Percentiles rank a stretch among this genome's conserved stretches.
Evolutionary conservation across 2,113 vertebrate genomes (phyloP).

Genomic region (Meriones unguiculatus): DNA sequence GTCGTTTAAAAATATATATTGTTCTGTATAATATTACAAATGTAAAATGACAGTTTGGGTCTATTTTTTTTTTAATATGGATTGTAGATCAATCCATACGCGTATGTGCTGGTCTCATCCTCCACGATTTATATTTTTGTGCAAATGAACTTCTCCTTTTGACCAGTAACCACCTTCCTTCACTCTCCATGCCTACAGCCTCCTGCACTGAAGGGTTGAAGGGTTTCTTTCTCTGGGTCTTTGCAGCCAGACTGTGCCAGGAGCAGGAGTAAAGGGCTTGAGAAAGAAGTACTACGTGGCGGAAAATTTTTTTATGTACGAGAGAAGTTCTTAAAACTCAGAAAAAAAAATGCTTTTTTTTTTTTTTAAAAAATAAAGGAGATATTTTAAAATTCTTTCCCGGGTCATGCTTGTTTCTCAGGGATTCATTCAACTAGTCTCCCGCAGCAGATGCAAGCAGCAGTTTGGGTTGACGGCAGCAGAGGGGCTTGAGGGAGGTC

Average conservation of each 20-base stretch:
- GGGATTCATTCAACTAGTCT: not conserved
- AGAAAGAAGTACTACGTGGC: slow-evolving; percentile 42
- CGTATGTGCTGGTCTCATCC: slow-evolving; percentile 81
- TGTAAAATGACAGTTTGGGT: slow-evolving; percentile 84
- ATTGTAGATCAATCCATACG: slow-evolving; percentile 95
- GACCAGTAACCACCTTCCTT: slow-evolving; percentile 62
- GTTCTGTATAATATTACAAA: slow-evolving; percentile 88
- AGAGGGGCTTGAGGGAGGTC: not conserved
- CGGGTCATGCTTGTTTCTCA: not conserved
- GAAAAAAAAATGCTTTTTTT: slow-evolving; percentile 54
- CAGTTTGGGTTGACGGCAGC: not conserved
- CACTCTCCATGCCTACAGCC: not conserved
- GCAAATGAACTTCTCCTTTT: slow-evolving; percentile 79
- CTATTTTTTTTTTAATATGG: slow-evolving; percentile 83
- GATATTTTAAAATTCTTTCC: slow-evolving; percentile 21
- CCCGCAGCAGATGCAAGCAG: not conserved
- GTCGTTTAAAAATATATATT: slow-evolving; percentile 84
- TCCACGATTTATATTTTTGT: slow-evolving; percentile 72
- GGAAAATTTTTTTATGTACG: slow-evolving; percentile 26
- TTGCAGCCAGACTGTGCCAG: not conserved
- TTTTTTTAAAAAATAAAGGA: slow-evolving; percentile 60
- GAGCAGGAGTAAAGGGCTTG: slow-evolving; percentile 6
- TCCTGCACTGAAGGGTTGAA: not conserved
- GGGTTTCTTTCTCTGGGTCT: not conserved
- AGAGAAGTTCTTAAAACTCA: slow-evolving; percentile 74